Conservation (phyloP, 2,797 vertebrate species). For the Lates japonicus region DNA sequence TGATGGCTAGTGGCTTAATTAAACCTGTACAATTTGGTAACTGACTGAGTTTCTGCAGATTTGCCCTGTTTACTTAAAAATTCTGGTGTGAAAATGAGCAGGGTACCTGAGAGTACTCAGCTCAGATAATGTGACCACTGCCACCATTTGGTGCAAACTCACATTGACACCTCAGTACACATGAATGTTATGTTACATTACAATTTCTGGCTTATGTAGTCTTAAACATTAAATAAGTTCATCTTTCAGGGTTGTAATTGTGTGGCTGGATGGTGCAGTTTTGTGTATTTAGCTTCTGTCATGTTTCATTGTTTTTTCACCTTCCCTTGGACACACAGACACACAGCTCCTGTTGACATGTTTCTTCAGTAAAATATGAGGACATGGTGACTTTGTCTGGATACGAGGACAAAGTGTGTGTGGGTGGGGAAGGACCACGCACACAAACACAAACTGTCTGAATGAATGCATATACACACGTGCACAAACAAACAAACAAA, state of each 20-base stretch:
- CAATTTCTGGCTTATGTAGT: background rate
- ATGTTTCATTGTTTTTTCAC: background rate
- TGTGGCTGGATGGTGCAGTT: background rate
- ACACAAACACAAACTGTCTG: slow-evolving; percentile 16
- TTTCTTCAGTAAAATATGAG: slow-evolving; percentile 22
- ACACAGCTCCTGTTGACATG: background rate
- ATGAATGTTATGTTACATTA: background rate
- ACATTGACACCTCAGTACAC: background rate
- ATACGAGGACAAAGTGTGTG: slow-evolving; percentile 7
- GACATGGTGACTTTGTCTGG: slow-evolving; percentile 21
- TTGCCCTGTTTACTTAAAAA: background rate
- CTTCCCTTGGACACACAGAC: background rate
- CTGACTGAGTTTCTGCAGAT: background rate
- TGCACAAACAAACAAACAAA: slow-evolving; percentile 30
- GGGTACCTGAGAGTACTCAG: too few species aligned
- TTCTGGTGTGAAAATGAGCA: slow-evolving; percentile 10
- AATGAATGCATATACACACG: slow-evolving; percentile 27
- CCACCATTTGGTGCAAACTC: too few species aligned
- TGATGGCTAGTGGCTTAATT: background rate
- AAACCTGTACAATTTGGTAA: background rate
- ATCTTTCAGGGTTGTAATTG: background rate
- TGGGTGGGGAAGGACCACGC: too few species aligned
- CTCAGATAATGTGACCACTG: too few species aligned
- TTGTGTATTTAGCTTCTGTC: background rate
- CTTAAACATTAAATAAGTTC: background rate